Conservation (phyloP, 2,797 vertebrate genomes). For the Vultur gryphus region DNA sequence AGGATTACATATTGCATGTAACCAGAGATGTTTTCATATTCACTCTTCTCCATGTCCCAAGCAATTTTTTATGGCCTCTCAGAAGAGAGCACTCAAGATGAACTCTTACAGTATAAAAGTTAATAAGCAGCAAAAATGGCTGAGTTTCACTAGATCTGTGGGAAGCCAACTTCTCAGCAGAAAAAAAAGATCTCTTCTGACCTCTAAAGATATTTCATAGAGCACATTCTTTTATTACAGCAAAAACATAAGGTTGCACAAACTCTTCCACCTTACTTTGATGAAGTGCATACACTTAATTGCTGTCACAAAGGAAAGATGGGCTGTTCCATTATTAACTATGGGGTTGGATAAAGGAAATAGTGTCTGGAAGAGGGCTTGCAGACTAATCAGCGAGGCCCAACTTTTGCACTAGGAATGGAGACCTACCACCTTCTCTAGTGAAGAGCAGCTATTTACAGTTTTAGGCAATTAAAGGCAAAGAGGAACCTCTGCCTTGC, state of each 20-base stretch:
- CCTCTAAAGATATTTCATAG: neutral
- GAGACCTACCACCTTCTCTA: neutral
- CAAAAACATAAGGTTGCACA: neutral
- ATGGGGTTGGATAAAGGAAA: neutral
- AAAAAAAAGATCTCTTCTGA: neutral
- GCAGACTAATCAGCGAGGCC: neutral
- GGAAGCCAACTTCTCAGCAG: neutral
- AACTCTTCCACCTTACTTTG: neutral
- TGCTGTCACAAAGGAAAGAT: neutral
- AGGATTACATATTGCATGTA: neutral
- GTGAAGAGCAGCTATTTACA: neutral
- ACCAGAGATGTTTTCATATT: neutral
- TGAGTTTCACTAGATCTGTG: neutral
- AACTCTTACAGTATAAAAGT: neutral
- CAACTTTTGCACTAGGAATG: neutral
- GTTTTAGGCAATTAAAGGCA: neutral
- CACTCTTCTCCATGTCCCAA: neutral
- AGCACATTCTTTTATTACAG: neutral
- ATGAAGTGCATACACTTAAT: neutral
- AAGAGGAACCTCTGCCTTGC: neutral
- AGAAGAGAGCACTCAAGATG: neutral
- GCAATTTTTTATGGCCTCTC: neutral
- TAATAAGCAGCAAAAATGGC: neutral
- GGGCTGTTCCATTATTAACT: neutral
- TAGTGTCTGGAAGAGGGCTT: neutral